These are phyloP conservation scores for Lordiphosa andalusiaca DNA, from an alignment of 2,888 invertebrate species.

Conservation along the genomic window DNA sequence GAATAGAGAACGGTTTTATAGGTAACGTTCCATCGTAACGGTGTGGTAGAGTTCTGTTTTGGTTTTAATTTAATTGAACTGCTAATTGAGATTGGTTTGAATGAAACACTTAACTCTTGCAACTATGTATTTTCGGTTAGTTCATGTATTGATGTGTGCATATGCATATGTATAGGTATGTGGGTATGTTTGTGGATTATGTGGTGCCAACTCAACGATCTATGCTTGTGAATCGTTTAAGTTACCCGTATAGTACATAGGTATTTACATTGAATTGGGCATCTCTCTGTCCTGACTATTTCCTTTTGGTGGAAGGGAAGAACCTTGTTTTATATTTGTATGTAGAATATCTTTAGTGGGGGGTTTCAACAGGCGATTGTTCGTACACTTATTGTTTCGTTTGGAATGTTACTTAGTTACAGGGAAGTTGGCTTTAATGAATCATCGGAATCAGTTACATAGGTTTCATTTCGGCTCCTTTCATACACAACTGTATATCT, in stretches of 20 bases:
- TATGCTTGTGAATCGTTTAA: background rate
- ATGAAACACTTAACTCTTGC: constrained; percentile 49
- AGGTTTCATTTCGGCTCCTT: constrained; percentile 37
- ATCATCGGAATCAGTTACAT: constrained; percentile 34
- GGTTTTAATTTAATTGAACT: constrained; percentile 40
- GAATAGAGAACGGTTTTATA: constrained; percentile 43
- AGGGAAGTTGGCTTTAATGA: constrained; percentile 40
- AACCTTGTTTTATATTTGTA: constrained; percentile 46
- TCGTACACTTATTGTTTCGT: constrained; percentile 53
- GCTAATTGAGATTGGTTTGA: constrained; percentile 44
- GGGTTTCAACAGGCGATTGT: constrained; percentile 55
- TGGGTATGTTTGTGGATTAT: background rate
- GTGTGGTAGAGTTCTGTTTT: constrained; percentile 26
- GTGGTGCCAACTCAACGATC: too few species aligned
- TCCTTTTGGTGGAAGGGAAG: constrained; percentile 41
- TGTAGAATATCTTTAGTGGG: constrained; percentile 39
- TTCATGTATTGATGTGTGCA: constrained; percentile 5
- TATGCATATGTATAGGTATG: too few species aligned
- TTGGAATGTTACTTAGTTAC: constrained; percentile 18
- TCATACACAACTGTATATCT: constrained; percentile 17
- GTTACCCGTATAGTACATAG: background rate
- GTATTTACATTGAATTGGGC: background rate
- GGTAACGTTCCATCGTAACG: constrained; percentile 30
- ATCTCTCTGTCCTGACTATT: constrained; percentile 17
- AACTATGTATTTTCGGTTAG: constrained; percentile 34